A percentile compares a stretch with the other conserved stretches of the same genome.
These are phyloP conservation scores for Somateria mollissima DNA, from an alignment of 2,797 vertebrate species.

Conservation along the genomic window DNA sequence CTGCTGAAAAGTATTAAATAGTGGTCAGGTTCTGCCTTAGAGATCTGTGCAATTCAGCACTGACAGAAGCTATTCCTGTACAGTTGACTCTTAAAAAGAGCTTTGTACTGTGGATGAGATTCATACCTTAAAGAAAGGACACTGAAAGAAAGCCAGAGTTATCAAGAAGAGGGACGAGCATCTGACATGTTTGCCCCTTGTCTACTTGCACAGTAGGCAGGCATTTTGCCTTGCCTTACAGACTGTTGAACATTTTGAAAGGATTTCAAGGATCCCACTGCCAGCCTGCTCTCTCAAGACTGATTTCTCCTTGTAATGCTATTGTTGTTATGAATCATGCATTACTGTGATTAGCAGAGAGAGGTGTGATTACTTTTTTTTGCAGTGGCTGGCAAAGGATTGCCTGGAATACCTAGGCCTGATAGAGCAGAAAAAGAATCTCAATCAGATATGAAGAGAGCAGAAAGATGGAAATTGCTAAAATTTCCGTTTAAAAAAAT, in stretches of 20 bases:
- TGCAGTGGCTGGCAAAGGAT: not conserved
- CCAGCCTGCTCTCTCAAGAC: not conserved
- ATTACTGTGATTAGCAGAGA: constrained; percentile 1
- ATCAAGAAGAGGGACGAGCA: not conserved
- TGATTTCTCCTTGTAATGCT: not conserved
- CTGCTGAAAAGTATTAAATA: not conserved
- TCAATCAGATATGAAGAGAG: not conserved
- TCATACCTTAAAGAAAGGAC: not conserved
- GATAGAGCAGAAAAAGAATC: not conserved
- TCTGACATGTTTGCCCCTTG: not conserved
- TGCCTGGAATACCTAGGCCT: not conserved
- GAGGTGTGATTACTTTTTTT: not conserved
- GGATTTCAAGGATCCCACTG: not conserved
- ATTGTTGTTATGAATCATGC: not conserved
- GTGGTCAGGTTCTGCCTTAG: not conserved
- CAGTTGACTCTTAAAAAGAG: not conserved
- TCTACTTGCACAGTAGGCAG: not conserved
- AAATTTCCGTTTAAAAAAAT: not conserved
- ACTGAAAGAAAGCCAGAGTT: not conserved
- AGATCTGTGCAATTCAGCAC: not conserved
- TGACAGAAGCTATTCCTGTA: not conserved
- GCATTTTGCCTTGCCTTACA: not conserved
- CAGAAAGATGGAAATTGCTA: not conserved
- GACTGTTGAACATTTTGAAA: not conserved
- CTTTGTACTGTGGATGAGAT: not conserved